These are phyloP conservation scores for Autographa gamma DNA, from an alignment of 2,888 invertebrate genomes.

Conservation along the genomic window DNA sequence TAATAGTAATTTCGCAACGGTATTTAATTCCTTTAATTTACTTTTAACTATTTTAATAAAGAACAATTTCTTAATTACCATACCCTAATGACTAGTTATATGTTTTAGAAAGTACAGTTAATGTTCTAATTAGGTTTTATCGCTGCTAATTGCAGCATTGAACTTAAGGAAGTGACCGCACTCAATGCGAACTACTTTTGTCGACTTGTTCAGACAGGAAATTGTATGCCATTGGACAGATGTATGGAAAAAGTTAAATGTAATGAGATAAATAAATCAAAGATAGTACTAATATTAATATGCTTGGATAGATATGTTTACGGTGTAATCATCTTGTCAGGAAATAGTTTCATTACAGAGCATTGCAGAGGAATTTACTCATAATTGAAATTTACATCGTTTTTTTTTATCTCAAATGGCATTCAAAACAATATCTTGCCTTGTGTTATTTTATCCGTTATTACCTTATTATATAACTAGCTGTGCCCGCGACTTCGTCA, in stretches of 20 bases:
- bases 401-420: too few species aligned
- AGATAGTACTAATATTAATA: too few species aligned
- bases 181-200: conserved; percentile 73
- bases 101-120: conserved; percentile 48
- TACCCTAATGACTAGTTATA: background rate
- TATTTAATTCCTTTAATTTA: background rate
- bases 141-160: conserved; percentile 50
- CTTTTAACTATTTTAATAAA: background rate
- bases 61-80: background rate
- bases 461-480: too few species aligned
- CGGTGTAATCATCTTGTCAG: too few species aligned
- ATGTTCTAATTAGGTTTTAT: conserved; percentile 20
- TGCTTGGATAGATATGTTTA: too few species aligned
- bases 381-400: too few species aligned
- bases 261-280: conserved; percentile 5
- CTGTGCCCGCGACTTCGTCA: too few species aligned
- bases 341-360: too few species aligned
- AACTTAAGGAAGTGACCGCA: conserved; percentile 63
- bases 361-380: too few species aligned
- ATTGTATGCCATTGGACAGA: conserved; percentile 31
- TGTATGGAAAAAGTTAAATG: conserved; percentile 14
- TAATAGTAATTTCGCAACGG: background rate
- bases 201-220: conserved; percentile 41
- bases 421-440: too few species aligned
- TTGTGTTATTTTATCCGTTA: too few species aligned